Evolutionary conservation across 2,797 vertebrate genomes (phyloP).

Genomic region (Clarias platycephalus): DNA sequence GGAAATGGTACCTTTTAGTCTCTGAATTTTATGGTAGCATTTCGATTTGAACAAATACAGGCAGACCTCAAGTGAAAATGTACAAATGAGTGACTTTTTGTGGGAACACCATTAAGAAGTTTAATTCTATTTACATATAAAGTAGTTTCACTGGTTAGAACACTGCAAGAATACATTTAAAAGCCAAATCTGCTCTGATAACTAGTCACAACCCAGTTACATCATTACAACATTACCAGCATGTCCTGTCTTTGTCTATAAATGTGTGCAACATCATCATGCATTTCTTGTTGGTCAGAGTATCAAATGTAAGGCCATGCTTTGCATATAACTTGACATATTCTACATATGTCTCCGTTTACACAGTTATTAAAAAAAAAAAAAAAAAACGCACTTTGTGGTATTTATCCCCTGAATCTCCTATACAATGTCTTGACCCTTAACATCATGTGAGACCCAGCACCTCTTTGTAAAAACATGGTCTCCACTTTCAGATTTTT

Average conservation of each 20-base stretch:
- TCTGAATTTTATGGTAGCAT: slow-evolving; percentile 12
- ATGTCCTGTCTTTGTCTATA: slow-evolving; percentile 14
- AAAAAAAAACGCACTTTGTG: neutral
- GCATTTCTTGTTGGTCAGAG: neutral
- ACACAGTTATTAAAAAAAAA: neutral
- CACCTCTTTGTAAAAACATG: slow-evolving; percentile 60
- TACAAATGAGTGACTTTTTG: slow-evolving; percentile 15
- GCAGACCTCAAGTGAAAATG: slow-evolving; percentile 28
- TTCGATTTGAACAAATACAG: slow-evolving; percentile 9
- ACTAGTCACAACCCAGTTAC: neutral
- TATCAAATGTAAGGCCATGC: neutral
- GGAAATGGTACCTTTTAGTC: slow-evolving; percentile 35
- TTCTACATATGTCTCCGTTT: neutral
- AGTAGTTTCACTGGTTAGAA: neutral
- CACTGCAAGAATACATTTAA: slow-evolving; percentile 10
- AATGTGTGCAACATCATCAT: slow-evolving; percentile 13
- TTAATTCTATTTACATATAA: neutral
- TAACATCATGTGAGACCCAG: slow-evolving; percentile 19
- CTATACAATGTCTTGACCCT: slow-evolving; percentile 28
- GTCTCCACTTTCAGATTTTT: slow-evolving; percentile 65
- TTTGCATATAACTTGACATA: neutral
- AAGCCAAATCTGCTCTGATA: slow-evolving; percentile 23
- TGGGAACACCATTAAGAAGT: slow-evolving; percentile 8
- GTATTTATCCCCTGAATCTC: slow-evolving; percentile 18
- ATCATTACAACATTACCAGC: neutral